Evolutionary conservation across 2,797 vertebrate species (phyloP).

Genomic region (Pipistrellus pygmaeus): DNA sequence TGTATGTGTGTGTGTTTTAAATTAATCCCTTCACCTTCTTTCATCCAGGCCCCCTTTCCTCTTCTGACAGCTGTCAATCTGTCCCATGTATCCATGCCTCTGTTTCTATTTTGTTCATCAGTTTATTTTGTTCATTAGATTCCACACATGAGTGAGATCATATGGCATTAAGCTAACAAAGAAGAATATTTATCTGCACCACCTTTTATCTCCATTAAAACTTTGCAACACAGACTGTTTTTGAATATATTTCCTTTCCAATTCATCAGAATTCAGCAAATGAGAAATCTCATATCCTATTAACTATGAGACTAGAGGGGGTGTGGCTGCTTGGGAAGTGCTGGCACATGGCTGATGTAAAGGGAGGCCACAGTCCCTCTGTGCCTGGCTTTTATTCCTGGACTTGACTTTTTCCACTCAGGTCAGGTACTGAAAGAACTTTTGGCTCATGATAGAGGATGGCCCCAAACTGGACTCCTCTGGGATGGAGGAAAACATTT

Average conservation of each 20-base stretch:
- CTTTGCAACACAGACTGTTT: background rate
- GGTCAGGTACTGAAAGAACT: background rate
- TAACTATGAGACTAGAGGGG: background rate
- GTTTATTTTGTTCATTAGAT: background rate
- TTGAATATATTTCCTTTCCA: background rate
- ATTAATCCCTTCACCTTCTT: background rate
- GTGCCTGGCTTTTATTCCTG: background rate
- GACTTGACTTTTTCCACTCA: background rate
- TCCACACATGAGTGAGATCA: background rate
- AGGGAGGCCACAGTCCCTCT: background rate
- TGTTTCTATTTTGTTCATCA: background rate
- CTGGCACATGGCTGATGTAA: too few relatives aligned
- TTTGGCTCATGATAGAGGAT: background rate
- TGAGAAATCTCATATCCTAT: background rate
- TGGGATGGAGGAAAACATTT: background rate
- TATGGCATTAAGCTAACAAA: background rate
- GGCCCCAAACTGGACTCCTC: background rate
- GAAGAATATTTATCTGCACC: constrained; percentile 42
- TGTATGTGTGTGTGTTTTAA: background rate
- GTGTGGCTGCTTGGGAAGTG: background rate
- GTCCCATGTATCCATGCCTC: background rate
- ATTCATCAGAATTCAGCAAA: background rate
- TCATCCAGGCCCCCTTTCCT: background rate
- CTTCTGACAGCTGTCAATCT: background rate
- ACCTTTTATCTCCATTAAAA: background rate